These are phyloP conservation scores for Cartodere bifasciata DNA, from an alignment of 2,888 invertebrate genomes.

Conservation along the genomic window DNA sequence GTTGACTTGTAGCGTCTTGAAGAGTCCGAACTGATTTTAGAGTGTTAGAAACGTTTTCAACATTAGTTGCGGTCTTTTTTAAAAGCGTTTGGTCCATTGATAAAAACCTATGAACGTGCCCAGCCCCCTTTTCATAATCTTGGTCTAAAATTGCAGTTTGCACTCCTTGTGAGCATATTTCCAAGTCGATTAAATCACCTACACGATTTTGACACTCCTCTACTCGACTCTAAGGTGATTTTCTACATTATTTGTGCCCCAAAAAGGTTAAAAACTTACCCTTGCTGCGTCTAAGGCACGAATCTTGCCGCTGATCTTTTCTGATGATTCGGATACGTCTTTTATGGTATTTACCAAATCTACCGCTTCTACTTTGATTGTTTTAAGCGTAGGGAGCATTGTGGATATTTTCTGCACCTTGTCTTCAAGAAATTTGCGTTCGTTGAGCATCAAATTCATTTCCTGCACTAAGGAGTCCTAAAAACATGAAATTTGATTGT, in stretches of 20 bases:
- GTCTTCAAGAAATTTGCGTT: slow-evolving; percentile 64
- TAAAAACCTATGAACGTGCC: slow-evolving; percentile 86
- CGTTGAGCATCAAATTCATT: slow-evolving; percentile 55
- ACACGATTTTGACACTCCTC: slow-evolving; percentile 90
- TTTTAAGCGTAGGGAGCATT: slow-evolving; percentile 65
- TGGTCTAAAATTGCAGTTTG: slow-evolving; percentile 86
- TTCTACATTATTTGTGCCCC: slow-evolving; percentile 2
- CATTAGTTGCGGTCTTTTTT: slow-evolving; percentile 63
- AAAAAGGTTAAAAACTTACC: slow-evolving; percentile 49
- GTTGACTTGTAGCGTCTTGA: slow-evolving; percentile 61
- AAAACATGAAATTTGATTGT: slow-evolving; percentile 18
- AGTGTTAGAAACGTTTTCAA: slow-evolving; percentile 56
- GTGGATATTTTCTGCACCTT: slow-evolving; percentile 71
- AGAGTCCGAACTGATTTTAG: slow-evolving; percentile 58
- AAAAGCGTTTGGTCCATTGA: slow-evolving; percentile 81
- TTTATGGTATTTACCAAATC: slow-evolving; percentile 75
- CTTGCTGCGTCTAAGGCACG: slow-evolving; percentile 84
- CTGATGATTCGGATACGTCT: slow-evolving; percentile 77
- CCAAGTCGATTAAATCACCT: slow-evolving; percentile 87
- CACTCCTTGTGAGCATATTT: slow-evolving; percentile 95
- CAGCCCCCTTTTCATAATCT: slow-evolving; percentile 95
- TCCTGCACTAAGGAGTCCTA: slow-evolving; percentile 60
- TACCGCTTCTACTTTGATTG: slow-evolving; percentile 65
- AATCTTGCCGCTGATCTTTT: slow-evolving; percentile 93
- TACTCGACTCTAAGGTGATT: slow-evolving; percentile 57